Percentiles rank a stretch among this genome's conserved stretches.
Evolutionary conservation across 2,113 vertebrate species (phyloP).

Genomic region (Chaetorhynchus papuensis): DNA sequence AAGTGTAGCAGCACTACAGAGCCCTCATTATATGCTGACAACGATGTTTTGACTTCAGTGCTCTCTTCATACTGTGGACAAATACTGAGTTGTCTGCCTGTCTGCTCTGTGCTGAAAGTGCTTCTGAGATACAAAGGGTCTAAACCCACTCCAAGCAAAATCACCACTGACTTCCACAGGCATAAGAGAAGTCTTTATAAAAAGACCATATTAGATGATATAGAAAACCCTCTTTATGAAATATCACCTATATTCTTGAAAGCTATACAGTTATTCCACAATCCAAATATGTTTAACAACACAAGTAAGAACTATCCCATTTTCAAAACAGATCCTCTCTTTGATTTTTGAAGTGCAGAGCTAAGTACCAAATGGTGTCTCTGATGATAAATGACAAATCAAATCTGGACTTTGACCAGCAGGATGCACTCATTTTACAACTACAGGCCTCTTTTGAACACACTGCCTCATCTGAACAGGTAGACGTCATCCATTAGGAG

Average conservation of each 20-base stretch:
- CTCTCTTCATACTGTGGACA: neutral
- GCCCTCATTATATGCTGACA: neutral
- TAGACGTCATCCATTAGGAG: neutral
- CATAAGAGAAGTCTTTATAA: neutral
- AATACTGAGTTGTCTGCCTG: slow-evolving; percentile 6
- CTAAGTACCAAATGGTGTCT: neutral
- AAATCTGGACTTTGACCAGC: neutral
- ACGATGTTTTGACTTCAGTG: neutral
- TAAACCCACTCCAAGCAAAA: neutral
- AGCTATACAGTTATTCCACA: neutral
- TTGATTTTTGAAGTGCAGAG: neutral
- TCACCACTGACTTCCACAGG: neutral
- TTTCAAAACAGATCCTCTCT: neutral
- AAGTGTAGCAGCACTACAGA: neutral
- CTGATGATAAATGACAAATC: neutral
- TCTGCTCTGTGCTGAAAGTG: neutral
- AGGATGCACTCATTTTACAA: neutral
- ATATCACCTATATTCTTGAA: neutral
- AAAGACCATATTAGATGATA: neutral
- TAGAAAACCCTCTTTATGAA: fast-evolving
- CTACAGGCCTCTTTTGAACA: neutral
- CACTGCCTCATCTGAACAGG: neutral
- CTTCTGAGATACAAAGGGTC: neutral
- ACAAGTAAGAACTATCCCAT: neutral
- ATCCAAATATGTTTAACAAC: neutral